Conservation (phyloP, 2,888 invertebrate genomes). For the Dimorphilus gyrociliatus region DNA sequence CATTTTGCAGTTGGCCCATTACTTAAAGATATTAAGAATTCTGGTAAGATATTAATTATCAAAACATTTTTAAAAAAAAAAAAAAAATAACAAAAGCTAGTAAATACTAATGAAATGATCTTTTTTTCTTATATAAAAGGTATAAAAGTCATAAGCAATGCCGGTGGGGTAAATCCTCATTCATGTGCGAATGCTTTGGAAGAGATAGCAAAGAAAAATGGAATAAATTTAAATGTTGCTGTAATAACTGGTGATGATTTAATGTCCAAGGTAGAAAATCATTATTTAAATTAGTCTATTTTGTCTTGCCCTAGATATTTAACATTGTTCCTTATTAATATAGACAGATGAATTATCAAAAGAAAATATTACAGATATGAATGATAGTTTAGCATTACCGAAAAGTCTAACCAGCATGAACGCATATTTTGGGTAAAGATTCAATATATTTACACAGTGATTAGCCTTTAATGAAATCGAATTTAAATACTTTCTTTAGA, state of each 20-base stretch:
- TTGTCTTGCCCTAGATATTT: too few relatives aligned
- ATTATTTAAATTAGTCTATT: too few relatives aligned
- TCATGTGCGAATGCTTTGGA: conserved; percentile 37
- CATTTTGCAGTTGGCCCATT: conserved; percentile 36
- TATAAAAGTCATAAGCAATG: conserved; percentile 40
- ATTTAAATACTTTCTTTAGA: conserved; percentile 23
- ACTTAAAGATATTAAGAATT: conserved; percentile 36
- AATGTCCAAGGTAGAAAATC: conserved; percentile 29
- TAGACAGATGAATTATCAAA: conserved; percentile 20
- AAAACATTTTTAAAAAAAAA: not conserved
- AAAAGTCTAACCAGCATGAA: conserved; percentile 35
- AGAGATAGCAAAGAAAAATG: conserved; percentile 26
- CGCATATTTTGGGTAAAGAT: conserved; percentile 40
- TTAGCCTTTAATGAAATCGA: too few relatives aligned
- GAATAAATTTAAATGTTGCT: conserved; percentile 38
- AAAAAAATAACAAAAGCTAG: not conserved
- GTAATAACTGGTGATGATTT: conserved; percentile 40
- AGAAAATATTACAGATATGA: conserved; percentile 25
- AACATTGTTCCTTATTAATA: too few relatives aligned
- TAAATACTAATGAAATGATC: not conserved
- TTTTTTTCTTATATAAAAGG: conserved; percentile 20
- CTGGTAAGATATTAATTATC: conserved; percentile 25
- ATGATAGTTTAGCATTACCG: conserved; percentile 24
- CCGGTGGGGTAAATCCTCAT: conserved; percentile 41
- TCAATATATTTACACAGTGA: conserved; percentile 1